phyloP scores from a whole-genome alignment of 2,113 vertebrate genomes.

The Camelus bactrianus region DNA sequence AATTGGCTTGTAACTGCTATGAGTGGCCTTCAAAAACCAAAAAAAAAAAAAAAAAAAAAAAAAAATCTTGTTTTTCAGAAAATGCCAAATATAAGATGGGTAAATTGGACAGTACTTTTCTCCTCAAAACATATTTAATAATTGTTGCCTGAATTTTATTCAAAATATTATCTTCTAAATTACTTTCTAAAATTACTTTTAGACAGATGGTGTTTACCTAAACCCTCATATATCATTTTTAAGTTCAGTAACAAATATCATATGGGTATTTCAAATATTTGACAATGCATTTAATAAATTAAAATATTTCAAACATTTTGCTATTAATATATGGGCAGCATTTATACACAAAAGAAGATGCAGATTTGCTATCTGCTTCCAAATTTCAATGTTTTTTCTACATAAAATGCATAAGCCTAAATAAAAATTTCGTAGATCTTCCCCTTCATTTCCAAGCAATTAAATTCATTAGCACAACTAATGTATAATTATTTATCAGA shows the following conservation, averaged over 20 bases:
- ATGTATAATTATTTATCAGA: slow-evolving; percentile 11
- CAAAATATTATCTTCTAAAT: slow-evolving; percentile 65
- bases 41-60: slow-evolving; percentile 73
- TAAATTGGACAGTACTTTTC: slow-evolving; percentile 68
- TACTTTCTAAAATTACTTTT: slow-evolving; percentile 66
- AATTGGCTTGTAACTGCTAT: slow-evolving; percentile 74
- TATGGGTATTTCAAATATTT: slow-evolving; percentile 27
- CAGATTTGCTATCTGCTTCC: slow-evolving; percentile 35
- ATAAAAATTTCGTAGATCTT: slow-evolving; percentile 34
- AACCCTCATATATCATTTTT: slow-evolving; percentile 62
- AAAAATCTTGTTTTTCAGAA: slow-evolving; percentile 31
- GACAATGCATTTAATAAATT: slow-evolving; percentile 28
- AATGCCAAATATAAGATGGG: slow-evolving; percentile 45
- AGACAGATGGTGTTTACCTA: slow-evolving; percentile 56
- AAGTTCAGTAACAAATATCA: slow-evolving; percentile 76
- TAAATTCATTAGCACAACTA: slow-evolving; percentile 17
- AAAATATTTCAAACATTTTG: slow-evolving; percentile 26
- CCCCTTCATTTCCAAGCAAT: neutral
- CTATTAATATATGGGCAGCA: neutral
- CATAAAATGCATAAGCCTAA: slow-evolving; percentile 21
- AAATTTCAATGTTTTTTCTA: neutral
- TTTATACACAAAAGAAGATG: neutral
- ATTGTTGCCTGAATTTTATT: neutral
- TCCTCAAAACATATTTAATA: slow-evolving; percentile 68
- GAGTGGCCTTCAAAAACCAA: slow-evolving; percentile 65